Percentiles rank a stretch among this genome's conserved stretches.
Conservation (phyloP, 1,140 invertebrate genomes). For the Drosophila trapezifrons region DNA sequence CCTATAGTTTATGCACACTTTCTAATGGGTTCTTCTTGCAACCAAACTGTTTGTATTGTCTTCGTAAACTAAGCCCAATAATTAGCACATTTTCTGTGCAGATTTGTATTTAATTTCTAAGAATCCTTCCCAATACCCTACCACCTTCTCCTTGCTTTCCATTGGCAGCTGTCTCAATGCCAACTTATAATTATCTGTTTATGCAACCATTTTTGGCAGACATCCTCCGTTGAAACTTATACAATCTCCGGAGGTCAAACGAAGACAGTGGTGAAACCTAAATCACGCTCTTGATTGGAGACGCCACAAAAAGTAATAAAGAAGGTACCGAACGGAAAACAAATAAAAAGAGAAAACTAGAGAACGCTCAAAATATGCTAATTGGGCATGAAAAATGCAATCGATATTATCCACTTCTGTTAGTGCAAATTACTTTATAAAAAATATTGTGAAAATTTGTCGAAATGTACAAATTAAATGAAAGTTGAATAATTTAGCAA, state of each 20-base stretch:
- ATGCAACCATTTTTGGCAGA: constrained; percentile 45
- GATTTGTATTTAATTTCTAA: too few species aligned
- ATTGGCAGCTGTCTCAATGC: constrained; percentile 27
- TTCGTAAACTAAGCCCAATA: not conserved
- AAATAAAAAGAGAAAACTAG: not conserved
- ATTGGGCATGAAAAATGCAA: not conserved
- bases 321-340: not conserved
- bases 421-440: too few species aligned
- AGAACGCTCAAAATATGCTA: not conserved
- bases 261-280: not conserved
- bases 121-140: not conserved
- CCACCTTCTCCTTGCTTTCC: not conserved
- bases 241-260: constrained; percentile 23
- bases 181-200: constrained; percentile 41
- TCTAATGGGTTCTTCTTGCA: too few species aligned
- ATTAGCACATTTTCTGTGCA: not conserved
- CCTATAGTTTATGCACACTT: too few species aligned
- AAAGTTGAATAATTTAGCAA: not conserved
- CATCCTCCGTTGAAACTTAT: constrained; percentile 9
- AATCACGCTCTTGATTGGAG: not conserved
- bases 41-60: too few species aligned
- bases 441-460: not conserved
- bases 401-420: not conserved
- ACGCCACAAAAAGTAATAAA: constrained; percentile 16
- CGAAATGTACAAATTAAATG: not conserved